Percentiles rank a stretch among this genome's conserved stretches.
These are phyloP conservation scores for Panurus biarmicus DNA, from an alignment of 2,113 vertebrate species.

Conservation along the genomic window DNA sequence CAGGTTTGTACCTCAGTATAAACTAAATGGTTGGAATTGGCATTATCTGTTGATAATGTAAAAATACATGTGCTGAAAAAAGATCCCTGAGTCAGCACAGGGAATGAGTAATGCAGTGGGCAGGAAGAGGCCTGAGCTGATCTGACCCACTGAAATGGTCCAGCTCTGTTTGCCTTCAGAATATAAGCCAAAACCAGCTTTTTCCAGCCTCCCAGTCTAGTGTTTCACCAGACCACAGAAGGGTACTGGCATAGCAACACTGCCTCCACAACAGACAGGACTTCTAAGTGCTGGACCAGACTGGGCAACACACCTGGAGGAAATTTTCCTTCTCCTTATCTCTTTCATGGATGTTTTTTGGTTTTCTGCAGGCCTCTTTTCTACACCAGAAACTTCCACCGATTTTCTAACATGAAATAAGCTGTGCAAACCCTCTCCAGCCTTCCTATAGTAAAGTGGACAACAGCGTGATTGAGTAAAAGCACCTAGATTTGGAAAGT, in stretches of 20 bases:
- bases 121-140: not conserved
- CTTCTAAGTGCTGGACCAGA: not conserved
- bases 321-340: not conserved
- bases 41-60: not conserved
- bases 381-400: not conserved
- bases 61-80: not conserved
- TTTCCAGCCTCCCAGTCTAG: not conserved
- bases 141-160: not conserved
- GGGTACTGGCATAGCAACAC: not conserved
- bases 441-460: not conserved
- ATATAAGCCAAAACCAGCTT: not conserved
- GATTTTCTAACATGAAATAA: not conserved
- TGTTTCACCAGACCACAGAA: not conserved
- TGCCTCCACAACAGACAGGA: rapidly evolving
- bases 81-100: not conserved
- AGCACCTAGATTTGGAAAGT: not conserved
- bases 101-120: not conserved
- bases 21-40: not conserved
- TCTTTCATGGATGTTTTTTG: not conserved
- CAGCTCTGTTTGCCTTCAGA: not conserved
- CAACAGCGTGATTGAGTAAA: not conserved
- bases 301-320: not conserved
- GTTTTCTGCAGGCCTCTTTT: not conserved
- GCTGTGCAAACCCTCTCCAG: not conserved
- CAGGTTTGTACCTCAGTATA: not conserved